phyloP scores from a whole-genome alignment of 1,140 invertebrate species.

The Scaptomyza pallida region DNA sequence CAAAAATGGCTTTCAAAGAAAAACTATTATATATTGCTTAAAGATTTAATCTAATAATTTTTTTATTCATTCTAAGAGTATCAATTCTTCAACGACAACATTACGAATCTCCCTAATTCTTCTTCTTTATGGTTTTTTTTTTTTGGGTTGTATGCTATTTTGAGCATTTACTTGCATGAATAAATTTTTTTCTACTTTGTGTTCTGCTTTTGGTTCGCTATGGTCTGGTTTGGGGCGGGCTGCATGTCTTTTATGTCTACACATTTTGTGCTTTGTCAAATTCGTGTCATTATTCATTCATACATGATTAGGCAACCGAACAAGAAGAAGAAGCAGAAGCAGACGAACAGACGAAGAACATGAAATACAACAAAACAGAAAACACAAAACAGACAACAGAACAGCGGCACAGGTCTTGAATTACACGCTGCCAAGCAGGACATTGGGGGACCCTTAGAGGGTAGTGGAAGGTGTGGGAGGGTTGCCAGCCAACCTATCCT shows the following conservation, averaged over 20 bases:
- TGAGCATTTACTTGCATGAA: conserved; percentile 78
- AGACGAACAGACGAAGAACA: too few species aligned
- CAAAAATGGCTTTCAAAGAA: too few species aligned
- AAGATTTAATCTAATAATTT: too few species aligned
- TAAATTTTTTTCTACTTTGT: conserved; percentile 67
- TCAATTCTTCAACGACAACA: neutral
- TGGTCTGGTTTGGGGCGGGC: conserved; percentile 1
- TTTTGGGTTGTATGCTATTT: conserved; percentile 38
- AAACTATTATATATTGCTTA: too few species aligned
- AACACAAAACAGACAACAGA: conserved; percentile 56
- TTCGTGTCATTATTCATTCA: conserved; percentile 83
- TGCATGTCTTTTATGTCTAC: conserved; percentile 66
- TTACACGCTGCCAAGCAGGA: conserved; percentile 54
- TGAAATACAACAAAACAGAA: neutral
- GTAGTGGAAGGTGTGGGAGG: too few species aligned
- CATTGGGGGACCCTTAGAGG: conserved; percentile 10
- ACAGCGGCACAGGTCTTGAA: conserved; percentile 68
- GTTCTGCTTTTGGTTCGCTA: neutral
- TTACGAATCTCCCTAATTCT: neutral
- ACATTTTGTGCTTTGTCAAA: conserved; percentile 77
- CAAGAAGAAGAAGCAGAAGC: conserved; percentile 6
- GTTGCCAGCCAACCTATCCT: conserved; percentile 22
- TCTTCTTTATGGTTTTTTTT: conserved; percentile 28
- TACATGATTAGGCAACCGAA: conserved; percentile 78
- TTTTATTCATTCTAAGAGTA: neutral